A percentile compares a stretch with the other conserved stretches of the same genome.
Conservation (phyloP, 2,113 vertebrate species). For the Diadophis punctatus region DNA sequence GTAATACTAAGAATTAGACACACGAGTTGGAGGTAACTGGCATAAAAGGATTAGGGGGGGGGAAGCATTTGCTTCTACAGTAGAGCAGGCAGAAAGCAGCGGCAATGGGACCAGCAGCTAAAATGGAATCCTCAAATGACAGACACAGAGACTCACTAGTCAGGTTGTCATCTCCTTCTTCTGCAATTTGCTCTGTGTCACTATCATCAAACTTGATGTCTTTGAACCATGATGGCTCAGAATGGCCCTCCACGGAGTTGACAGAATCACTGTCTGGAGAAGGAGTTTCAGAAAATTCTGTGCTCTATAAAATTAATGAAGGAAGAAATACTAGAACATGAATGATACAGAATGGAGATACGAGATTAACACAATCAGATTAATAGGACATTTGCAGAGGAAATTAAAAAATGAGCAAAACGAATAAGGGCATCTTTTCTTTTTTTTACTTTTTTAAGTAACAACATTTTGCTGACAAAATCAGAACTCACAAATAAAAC, state of each 20-base stretch:
- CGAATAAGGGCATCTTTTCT: not conserved
- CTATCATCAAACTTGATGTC: conserved; percentile 99
- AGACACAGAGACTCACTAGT: conserved; percentile 76
- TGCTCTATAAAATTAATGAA: conserved; percentile 74
- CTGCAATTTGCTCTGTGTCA: conserved; percentile 91
- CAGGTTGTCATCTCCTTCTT: conserved; percentile 87
- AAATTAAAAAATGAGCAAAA: not conserved
- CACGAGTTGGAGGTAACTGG: not conserved
- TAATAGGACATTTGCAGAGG: not conserved
- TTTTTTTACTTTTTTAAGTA: too few relatives aligned
- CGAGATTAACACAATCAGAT: not conserved
- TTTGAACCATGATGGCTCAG: conserved; percentile 98
- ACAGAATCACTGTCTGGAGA: conserved; percentile 96
- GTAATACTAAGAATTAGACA: not conserved
- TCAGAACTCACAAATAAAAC: not conserved
- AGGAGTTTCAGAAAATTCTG: conserved; percentile 94
- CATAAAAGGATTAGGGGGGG: conserved; percentile 26
- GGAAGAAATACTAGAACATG: not conserved
- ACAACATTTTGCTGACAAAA: not conserved
- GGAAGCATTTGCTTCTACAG: conserved; percentile 34
- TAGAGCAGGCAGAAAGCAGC: conserved; percentile 40
- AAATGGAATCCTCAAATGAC: not conserved
- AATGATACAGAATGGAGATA: not conserved
- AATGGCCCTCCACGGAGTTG: conserved; percentile 96
- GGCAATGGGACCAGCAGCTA: conserved; percentile 17